Conservation (phyloP, 2,113 vertebrate species). For the Scatophagus argus region DNA sequence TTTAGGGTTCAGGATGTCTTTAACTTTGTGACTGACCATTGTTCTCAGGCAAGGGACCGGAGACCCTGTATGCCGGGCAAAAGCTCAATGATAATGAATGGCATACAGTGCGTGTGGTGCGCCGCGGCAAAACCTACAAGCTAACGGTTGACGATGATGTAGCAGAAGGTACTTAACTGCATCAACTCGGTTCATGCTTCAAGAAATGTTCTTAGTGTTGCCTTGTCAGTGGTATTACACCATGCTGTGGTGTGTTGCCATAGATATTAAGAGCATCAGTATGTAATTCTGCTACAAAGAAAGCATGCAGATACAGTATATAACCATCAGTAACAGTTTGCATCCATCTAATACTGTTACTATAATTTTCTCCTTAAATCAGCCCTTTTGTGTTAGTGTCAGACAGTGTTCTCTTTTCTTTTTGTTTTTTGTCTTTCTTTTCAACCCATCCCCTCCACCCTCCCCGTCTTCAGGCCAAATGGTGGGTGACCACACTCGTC, state of each 20-base stretch:
- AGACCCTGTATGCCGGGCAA: slow-evolving; percentile 98
- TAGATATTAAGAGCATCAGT: not conserved
- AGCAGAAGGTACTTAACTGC: slow-evolving; percentile 91
- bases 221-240: slow-evolving; percentile 36
- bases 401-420: slow-evolving; percentile 82
- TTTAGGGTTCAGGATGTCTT: slow-evolving; percentile 78
- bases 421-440: slow-evolving; percentile 80
- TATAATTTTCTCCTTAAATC: slow-evolving; percentile 79
- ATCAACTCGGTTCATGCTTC: slow-evolving; percentile 66
- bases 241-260: slow-evolving; percentile 40
- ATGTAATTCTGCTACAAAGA: slow-evolving; percentile 26
- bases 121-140: slow-evolving; percentile 97
- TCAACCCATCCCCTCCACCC: slow-evolving; percentile 81
- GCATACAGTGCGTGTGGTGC: slow-evolving; percentile 98
- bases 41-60: slow-evolving; percentile 97
- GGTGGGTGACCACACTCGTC: slow-evolving; percentile 98
- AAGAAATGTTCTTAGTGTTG: slow-evolving; percentile 60
- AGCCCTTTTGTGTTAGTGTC: slow-evolving; percentile 83
- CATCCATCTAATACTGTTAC: slow-evolving; percentile 68
- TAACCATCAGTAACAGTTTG: slow-evolving; percentile 41
- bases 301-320: slow-evolving; percentile 35
- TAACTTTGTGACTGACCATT: slow-evolving; percentile 87
- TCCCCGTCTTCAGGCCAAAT: slow-evolving; percentile 90
- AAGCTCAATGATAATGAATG: slow-evolving; percentile 99
- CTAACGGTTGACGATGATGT: slow-evolving; percentile 98